Evolutionary conservation across 2,888 invertebrate genomes (phyloP), one percentile per base, ranked within the genome.

Genomic region (Caenorhabditis zanzibari): DNA sequence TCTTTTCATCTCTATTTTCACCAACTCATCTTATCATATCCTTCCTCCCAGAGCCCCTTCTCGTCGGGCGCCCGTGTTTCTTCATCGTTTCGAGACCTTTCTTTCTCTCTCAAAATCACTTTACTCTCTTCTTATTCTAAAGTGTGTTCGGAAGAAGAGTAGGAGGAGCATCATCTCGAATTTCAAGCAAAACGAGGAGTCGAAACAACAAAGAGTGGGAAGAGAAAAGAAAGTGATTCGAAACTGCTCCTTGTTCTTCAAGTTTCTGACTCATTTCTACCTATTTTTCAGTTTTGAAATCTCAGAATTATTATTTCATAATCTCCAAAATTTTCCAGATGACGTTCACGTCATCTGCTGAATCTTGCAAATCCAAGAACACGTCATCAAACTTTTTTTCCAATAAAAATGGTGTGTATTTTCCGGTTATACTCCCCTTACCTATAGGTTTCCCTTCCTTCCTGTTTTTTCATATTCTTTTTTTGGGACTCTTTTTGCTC

Each of bases 171-270:
- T n/a, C 63, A 56, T 76, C 81, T 81, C 84, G 71, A 73, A 77
- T 80, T 76, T 71, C 79, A 79, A 79, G 77, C 54, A 54, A 54
- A 24, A 54, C 54, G 14, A 26, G 14, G 22, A 19, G 38, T 10
- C 41, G 26, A 6, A 32, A 54, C 47, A 47, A n/a, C 47, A 14
- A 16, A 44, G 44, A 44, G n/a, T 16, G 16, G 16, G 14, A 44
- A 28, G 32, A 44, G 58, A 59, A 12, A 38, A 38, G 59, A 59
- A 35, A 63, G 63, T 28, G 63, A 63, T 47, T 69, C 77, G 61
- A 69, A 19, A 49, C 66, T 68, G 68, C 68, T 49, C 52, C 76
- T 76, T 76, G 76, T 76, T 76, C 68, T 76, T 68, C 76, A 68
- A 76, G 76, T 76, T 76, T 76, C 76, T 63, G 68, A 76, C 35